Base-by-base conservation (phyloP, 2,888 invertebrate species). In the Masnerella sp. region DNA sequence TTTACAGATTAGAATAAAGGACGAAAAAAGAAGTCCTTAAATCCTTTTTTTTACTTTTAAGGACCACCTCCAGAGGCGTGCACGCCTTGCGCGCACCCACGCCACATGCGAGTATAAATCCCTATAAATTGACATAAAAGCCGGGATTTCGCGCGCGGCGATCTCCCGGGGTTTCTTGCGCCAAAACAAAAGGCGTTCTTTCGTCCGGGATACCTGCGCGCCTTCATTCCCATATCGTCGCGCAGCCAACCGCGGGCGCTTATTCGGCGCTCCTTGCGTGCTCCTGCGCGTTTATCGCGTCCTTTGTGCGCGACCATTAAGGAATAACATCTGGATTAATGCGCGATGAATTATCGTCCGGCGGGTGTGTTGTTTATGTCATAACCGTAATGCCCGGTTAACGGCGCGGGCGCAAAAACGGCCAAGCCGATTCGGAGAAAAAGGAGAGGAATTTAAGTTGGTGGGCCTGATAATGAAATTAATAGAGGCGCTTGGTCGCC, bases 81-180 rank as follows among this genome's bases (percentile, higher is more conserved):
- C 56, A 69, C 64, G 58, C 43, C n/a, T 22, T 74, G 67, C 72
- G 72, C 69, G 76, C 77, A 77, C 77, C 78, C 79, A 78, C 78
- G 77, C 70, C 69, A 78, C 79, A 80, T 79, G 79, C 77, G 74
- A 77, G 80, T 83, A 85, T 85, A 85, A 85, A 85, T 85, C 84
- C 82, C 85, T 84, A 85, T 85, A 85, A 85, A 85, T 85, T 84
- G 85, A 85, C 84, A 83, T 84, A 84, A 83, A 83, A 84, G 80
- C 80, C 68, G 76, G 72, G 79, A 78, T 85, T 85, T 85, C 85
- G 67, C 77, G 68, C 74, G 78, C 73, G 76, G 79, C 77, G 82
- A 86, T 85, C 85, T 85, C 79, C 72, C 61, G 80, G 76, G 20
- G 40, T 74, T 77, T 74, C 74, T 78, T 74, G 74, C 78, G 76